These are phyloP conservation scores for Macrobrachium rosenbergii DNA, from an alignment of 1,140 invertebrate genomes.

Conservation along the genomic window DNA sequence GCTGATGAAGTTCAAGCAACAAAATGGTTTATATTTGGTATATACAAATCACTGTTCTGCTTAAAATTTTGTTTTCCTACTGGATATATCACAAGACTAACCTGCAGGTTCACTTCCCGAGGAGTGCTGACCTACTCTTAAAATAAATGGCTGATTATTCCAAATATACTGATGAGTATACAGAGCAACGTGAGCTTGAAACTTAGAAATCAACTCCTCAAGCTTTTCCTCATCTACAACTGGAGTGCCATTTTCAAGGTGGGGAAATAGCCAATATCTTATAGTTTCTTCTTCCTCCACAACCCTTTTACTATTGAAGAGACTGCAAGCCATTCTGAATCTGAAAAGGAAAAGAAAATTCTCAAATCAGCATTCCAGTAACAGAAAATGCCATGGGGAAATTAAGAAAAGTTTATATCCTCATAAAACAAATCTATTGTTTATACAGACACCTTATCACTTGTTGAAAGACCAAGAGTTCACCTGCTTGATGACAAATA, in stretches of 20 bases:
- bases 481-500: too few relatives aligned
- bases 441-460: too few relatives aligned
- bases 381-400: too few relatives aligned
- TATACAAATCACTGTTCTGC: too few relatives aligned
- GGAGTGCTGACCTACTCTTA: background rate
- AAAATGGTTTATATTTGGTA: too few relatives aligned
- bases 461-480: too few relatives aligned
- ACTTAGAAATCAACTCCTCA: slow-evolving; percentile 15
- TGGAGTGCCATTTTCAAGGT: slow-evolving; percentile 6
- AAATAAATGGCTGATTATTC: slow-evolving; percentile 42
- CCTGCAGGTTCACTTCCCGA: background rate
- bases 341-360: background rate
- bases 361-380: too few relatives aligned
- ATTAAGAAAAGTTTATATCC: too few relatives aligned
- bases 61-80: background rate
- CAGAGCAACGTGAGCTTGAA: slow-evolving; percentile 38
- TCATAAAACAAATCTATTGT: too few relatives aligned
- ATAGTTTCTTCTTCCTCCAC: slow-evolving; percentile 40
- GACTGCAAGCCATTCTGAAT: slow-evolving; percentile 30
- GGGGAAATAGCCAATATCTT: slow-evolving; percentile 49
- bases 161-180: slow-evolving; percentile 53
- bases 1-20: too few relatives aligned
- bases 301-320: slow-evolving; percentile 8
- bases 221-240: slow-evolving; percentile 16
- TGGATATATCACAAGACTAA: background rate